These are phyloP conservation scores for Acanthacorydalis orientalis DNA, from an alignment of 2,888 invertebrate species.

Conservation along the genomic window DNA sequence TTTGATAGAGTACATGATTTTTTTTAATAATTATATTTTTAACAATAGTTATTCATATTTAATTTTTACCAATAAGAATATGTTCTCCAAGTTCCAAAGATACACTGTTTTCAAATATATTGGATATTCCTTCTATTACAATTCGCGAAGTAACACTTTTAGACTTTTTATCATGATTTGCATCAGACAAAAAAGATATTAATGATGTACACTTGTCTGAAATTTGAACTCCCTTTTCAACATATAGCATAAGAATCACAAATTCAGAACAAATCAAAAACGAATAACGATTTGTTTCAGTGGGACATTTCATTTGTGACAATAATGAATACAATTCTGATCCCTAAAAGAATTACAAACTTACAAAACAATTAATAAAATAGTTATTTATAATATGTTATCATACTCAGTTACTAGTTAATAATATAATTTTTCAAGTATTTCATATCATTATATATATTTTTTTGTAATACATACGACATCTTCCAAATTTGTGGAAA, in stretches of 20 bases:
- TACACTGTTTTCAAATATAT: conserved; percentile 12
- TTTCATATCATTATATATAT: no score
- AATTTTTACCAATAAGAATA: conserved; percentile 13
- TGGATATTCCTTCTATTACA: conserved; percentile 13
- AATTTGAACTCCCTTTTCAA: conserved; percentile 20
- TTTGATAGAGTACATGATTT: background rate
- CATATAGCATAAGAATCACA: conserved; percentile 22
- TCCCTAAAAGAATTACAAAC: no score
- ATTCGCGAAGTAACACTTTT: conserved; percentile 9
- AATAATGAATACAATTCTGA: background rate
- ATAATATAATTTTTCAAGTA: no score
- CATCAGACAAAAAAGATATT: conserved; percentile 16
- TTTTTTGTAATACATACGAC: conserved; percentile 19
- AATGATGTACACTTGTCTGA: conserved; percentile 21
- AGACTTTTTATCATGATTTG: conserved; percentile 8
- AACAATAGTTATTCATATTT: background rate
- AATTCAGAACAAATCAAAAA: conserved; percentile 24
- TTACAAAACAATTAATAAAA: no score
- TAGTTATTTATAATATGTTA: no score
- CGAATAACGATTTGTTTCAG: conserved; percentile 15
- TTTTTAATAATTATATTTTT: background rate
- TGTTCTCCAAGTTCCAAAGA: conserved; percentile 13
- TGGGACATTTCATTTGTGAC: background rate
- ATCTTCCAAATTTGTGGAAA: conserved; percentile 24
- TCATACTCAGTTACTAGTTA: no score